Conservation (phyloP, 2,888 invertebrate genomes). For the Coremacera marginata region DNA sequence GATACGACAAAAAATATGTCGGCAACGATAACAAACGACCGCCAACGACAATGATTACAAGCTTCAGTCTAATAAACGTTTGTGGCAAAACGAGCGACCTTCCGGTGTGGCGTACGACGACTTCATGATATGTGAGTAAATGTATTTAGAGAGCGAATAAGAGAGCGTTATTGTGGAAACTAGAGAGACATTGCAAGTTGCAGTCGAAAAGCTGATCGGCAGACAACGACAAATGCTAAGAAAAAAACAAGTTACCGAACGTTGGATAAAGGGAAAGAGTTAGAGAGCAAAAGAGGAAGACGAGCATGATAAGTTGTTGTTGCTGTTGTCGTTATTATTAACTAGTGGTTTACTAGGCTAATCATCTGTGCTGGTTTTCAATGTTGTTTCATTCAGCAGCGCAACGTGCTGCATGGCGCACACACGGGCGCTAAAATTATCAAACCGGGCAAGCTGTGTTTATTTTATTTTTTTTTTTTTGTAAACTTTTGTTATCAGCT, state of each 20-base stretch:
- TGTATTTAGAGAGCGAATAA: constrained; percentile 8
- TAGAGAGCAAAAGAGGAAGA: not conserved
- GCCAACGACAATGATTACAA: constrained; percentile 61
- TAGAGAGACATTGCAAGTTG: not conserved
- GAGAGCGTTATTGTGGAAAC: constrained; percentile 54
- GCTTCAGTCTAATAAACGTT: constrained; percentile 63
- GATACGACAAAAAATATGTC: constrained; percentile 27
- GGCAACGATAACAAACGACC: constrained; percentile 20
- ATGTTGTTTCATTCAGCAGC: constrained; percentile 61
- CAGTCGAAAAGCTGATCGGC: not conserved
- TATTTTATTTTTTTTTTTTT: constrained; percentile 11
- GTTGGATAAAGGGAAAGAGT: not conserved
- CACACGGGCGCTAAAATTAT: not conserved
- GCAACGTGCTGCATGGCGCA: constrained; percentile 43
- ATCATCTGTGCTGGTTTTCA: constrained; percentile 66
- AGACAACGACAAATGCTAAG: no score
- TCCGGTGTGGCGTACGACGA: constrained; percentile 53
- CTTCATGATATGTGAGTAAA: not conserved
- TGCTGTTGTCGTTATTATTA: constrained; percentile 32
- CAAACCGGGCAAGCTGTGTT: not conserved
- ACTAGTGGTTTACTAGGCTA: constrained; percentile 61
- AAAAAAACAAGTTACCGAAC: not conserved
- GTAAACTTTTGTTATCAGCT: constrained; percentile 12
- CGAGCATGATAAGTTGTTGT: not conserved
- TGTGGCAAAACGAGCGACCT: constrained; percentile 58